phyloP scores from a whole-genome alignment of 2,888 invertebrate species.

The Scaptomyza cyrtandrae region DNA sequence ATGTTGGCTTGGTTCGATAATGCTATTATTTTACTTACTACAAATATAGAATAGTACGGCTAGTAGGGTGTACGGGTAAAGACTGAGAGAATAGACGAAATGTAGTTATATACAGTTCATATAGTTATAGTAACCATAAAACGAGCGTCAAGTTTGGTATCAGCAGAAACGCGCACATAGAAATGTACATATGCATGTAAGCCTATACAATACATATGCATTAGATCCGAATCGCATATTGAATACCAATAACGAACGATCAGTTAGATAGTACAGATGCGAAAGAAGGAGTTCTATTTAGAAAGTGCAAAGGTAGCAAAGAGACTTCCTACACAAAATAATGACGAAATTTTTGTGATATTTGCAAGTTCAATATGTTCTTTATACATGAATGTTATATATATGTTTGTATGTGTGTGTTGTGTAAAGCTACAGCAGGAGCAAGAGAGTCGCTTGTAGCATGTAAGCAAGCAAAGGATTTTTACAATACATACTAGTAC shows the following conservation, averaged over 20 bases:
- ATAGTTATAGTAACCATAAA: slow-evolving; percentile 21
- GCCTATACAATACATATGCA: slow-evolving; percentile 2
- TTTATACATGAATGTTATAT: slow-evolving; percentile 38
- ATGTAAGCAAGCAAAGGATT: slow-evolving; percentile 46
- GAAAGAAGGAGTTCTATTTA: slow-evolving; percentile 30
- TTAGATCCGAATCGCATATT: slow-evolving; percentile 14
- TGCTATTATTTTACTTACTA: slow-evolving; percentile 1
- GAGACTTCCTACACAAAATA: slow-evolving; percentile 18
- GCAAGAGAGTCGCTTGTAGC: slow-evolving; percentile 39
- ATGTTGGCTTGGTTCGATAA: background rate
- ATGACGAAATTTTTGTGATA: slow-evolving; percentile 23
- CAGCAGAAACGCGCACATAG: slow-evolving; percentile 18
- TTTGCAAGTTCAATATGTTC: slow-evolving; percentile 40
- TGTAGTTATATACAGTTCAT: slow-evolving; percentile 18
- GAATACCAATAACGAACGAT: slow-evolving; percentile 1
- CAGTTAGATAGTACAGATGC: slow-evolving; percentile 10
- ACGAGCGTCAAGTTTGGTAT: slow-evolving; percentile 29
- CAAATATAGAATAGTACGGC: slow-evolving; percentile 1
- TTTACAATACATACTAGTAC: slow-evolving; percentile 47
- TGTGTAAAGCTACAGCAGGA: slow-evolving; percentile 31
- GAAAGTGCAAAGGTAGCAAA: slow-evolving; percentile 31
- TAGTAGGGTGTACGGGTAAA: slow-evolving; percentile 2
- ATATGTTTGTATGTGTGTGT: slow-evolving; percentile 9
- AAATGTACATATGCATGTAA: background rate
- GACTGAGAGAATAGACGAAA: slow-evolving; percentile 28